A percentile compares a stretch with the other conserved stretches of the same genome.
Conservation (phyloP, 2,888 invertebrate genomes). For the Conistra vaccinii region DNA sequence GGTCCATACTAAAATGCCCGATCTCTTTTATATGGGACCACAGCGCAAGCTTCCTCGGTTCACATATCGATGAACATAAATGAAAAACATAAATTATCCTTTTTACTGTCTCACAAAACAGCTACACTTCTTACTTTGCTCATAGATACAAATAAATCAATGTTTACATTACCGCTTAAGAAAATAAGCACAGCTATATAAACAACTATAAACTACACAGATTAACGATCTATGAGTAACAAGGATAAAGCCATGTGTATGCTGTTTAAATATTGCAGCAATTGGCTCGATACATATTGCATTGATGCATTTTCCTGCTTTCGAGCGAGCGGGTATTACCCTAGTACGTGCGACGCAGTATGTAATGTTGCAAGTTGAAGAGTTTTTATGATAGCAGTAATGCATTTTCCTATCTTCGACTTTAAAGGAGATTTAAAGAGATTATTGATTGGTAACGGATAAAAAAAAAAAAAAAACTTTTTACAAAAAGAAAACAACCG, state of each 20-base stretch:
- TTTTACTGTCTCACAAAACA: conserved; percentile 9
- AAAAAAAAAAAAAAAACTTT: no score
- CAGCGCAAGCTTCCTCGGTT: no score
- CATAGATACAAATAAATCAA: conserved; percentile 20
- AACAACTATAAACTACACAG: conserved; percentile 26
- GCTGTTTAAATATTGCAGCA: conserved; percentile 17
- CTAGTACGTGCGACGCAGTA: conserved; percentile 7
- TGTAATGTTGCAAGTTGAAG: not conserved
- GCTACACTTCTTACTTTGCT: conserved; percentile 12
- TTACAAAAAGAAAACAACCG: no score
- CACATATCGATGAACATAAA: no score
- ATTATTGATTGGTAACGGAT: not conserved
- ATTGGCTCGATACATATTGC: conserved; percentile 17
- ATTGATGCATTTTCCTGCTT: conserved; percentile 60
- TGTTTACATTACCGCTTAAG: conserved; percentile 29
- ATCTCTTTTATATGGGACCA: no score
- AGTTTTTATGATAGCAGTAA: conserved; percentile 1
- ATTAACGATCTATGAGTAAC: conserved; percentile 43
- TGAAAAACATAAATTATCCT: conserved; percentile 4
- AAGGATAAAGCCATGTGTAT: conserved; percentile 34
- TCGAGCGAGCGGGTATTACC: conserved; percentile 52
- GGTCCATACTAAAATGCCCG: no score
- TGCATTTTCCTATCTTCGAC: not conserved
- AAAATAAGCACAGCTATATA: conserved; percentile 36
- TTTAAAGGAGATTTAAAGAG: not conserved